Evolutionary conservation across 2,888 invertebrate species (phyloP).

Genomic region (Andrena praecox): DNA sequence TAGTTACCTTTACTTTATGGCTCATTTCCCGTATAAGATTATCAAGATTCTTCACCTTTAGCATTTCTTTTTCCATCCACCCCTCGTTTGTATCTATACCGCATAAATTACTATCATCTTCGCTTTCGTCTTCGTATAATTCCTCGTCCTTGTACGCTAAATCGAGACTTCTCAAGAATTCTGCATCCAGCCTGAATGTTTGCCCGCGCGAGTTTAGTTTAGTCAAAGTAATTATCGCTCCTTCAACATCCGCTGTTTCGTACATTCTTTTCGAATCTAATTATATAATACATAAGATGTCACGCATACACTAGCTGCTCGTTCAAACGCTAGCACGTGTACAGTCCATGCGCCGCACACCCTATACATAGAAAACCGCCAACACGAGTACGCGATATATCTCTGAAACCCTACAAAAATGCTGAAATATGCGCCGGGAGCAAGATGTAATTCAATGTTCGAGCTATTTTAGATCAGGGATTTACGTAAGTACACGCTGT

Average conservation of each 20-base stretch:
- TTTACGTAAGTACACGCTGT: slow-evolving; percentile 21
- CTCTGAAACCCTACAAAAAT: slow-evolving; percentile 1
- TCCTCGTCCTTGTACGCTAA: not conserved
- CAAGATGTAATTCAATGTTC: slow-evolving; percentile 13
- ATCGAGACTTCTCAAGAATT: not conserved
- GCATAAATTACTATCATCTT: slow-evolving; percentile 6
- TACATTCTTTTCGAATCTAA: slow-evolving; percentile 14
- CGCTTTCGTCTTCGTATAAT: not conserved
- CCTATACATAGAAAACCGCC: not conserved
- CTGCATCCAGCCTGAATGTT: not conserved
- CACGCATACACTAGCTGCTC: not conserved
- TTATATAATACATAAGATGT: slow-evolving; percentile 3
- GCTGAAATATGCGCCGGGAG: not conserved
- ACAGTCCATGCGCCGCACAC: not conserved
- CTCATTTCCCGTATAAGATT: slow-evolving; percentile 62
- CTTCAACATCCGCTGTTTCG: not conserved
- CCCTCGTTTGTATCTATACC: slow-evolving; percentile 18
- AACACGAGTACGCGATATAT: not conserved
- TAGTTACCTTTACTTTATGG: slow-evolving; percentile 65
- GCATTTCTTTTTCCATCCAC: slow-evolving; percentile 53
- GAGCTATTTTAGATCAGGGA: slow-evolving; percentile 22
- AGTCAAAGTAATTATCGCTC: not conserved
- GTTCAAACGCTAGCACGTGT: not conserved
- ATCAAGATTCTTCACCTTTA: slow-evolving; percentile 65
- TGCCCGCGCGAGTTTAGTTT: not conserved